Evolutionary conservation across 2,797 vertebrate genomes (phyloP).

Genomic region (Enteromius unitaeniatus): DNA sequence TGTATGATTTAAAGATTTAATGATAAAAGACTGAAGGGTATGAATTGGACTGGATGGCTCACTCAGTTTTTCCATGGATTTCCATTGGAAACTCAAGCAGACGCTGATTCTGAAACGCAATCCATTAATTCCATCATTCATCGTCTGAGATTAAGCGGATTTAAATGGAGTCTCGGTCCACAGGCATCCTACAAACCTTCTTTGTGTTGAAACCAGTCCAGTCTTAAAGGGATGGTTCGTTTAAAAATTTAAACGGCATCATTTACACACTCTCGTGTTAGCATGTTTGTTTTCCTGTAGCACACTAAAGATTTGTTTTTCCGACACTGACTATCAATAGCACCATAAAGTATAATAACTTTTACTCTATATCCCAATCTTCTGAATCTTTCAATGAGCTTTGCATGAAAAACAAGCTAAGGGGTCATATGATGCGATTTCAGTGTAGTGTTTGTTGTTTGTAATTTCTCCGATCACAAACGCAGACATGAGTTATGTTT

Average conservation of each 20-base stretch:
- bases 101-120: constrained; percentile 15
- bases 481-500: too few relatives aligned
- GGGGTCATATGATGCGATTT: too few relatives aligned
- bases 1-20: constrained; percentile 2
- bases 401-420: background rate
- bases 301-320: background rate
- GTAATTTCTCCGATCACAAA: too few relatives aligned
- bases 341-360: background rate
- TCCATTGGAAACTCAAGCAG: background rate
- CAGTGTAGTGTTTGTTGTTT: too few relatives aligned
- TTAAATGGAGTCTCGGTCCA: constrained; percentile 19
- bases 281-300: background rate
- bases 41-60: background rate
- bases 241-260: background rate
- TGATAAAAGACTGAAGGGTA: constrained; percentile 9
- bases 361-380: background rate
- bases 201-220: constrained; percentile 16
- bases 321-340: background rate
- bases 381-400: background rate
- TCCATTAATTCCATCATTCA: constrained; percentile 19
- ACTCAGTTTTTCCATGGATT: constrained; percentile 17
- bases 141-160: constrained; percentile 14
- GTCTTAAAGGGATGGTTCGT: constrained; percentile 5
- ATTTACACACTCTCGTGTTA: background rate
- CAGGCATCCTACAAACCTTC: constrained; percentile 1